phyloP scores from a whole-genome alignment of 2,888 invertebrate genomes.

The Stratiomys singularior region DNA sequence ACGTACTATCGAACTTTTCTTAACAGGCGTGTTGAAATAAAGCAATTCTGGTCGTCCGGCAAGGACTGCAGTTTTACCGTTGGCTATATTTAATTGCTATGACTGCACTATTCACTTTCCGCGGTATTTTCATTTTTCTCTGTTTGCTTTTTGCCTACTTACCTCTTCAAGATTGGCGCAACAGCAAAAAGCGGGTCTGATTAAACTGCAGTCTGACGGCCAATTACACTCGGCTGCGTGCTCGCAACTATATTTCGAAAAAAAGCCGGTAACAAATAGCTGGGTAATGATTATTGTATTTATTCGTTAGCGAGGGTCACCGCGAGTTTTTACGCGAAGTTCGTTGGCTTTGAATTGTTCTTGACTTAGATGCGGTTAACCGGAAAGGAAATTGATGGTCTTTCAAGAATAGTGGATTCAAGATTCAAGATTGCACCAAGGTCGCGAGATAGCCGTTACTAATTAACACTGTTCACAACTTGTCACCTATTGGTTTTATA shows the following conservation, averaged over 20 bases:
- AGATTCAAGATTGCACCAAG: constrained; percentile 28
- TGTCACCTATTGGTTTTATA: background rate
- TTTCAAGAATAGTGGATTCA: background rate
- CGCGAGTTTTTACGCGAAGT: constrained; percentile 16
- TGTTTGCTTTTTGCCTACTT: background rate
- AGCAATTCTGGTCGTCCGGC: background rate
- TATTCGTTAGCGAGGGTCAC: background rate
- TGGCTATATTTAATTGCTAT: no score
- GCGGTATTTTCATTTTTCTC: background rate
- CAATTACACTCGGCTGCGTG: background rate
- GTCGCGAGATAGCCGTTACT: background rate
- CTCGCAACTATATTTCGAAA: background rate
- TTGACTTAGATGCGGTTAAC: constrained; percentile 26
- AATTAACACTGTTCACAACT: background rate
- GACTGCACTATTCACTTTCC: background rate
- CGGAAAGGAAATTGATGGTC: constrained; percentile 27
- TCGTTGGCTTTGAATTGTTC: constrained; percentile 31
- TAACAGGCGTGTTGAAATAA: background rate
- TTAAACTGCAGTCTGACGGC: background rate
- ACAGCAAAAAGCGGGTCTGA: background rate
- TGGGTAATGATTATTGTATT: no score
- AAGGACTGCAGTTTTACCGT: no score
- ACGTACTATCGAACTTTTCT: background rate
- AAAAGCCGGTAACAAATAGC: background rate
- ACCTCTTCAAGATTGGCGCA: constrained; percentile 19